Base-by-base conservation (phyloP, 2,113 vertebrate genomes). In the Myotis yumanensis region DNA sequence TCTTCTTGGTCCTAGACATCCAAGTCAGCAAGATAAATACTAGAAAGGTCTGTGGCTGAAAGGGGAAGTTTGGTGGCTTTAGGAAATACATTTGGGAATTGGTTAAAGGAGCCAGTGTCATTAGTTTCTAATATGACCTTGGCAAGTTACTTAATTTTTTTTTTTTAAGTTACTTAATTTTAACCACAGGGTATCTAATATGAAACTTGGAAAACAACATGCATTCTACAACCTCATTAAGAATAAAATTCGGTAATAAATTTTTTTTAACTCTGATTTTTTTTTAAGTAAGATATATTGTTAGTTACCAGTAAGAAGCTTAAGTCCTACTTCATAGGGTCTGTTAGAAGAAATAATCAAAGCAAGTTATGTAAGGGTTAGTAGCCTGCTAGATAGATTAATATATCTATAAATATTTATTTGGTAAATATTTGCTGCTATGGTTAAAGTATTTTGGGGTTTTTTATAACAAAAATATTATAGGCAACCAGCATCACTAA, bases 151-250 rank as follows among this genome's bases (percentile, higher is more conserved):
- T 93, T 91, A 94, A 54, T 64, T 64, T 90, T 73, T n/a, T n/a
- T n/a, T n/a, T n/a, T n/a, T n/a, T n/a, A 92, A 92, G 20, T 52
- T 72, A 91, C 32, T 93, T 91, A 94, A 54, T 64, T 64, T 90
- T 73, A 85, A 95, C 23, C 52, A 86, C 46, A 43, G 22, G 66
- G 16, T 54, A 93, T 35, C 76, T 75, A 80, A 64, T 14, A 82
- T 93, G 73, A 81, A 95, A 89, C 66, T 82, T 92, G 35, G 23
- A 68, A 82, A 96, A 91, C 57, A 95, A 86, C 11, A 69, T 69
- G 52, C 92, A 77, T 52, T 40, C 64, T 82, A 83, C 22, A 87
- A 87, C 37, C 69, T 51, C 30, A 68, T 43, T 17, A 3, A 30
- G 72, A 15, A 90, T 94, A 94, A 91, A 95, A 73, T 81, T 91